Evolutionary conservation across 2,113 vertebrate species (phyloP), one percentile per base, ranked within the genome.

Genomic region (Rana temporaria): DNA sequence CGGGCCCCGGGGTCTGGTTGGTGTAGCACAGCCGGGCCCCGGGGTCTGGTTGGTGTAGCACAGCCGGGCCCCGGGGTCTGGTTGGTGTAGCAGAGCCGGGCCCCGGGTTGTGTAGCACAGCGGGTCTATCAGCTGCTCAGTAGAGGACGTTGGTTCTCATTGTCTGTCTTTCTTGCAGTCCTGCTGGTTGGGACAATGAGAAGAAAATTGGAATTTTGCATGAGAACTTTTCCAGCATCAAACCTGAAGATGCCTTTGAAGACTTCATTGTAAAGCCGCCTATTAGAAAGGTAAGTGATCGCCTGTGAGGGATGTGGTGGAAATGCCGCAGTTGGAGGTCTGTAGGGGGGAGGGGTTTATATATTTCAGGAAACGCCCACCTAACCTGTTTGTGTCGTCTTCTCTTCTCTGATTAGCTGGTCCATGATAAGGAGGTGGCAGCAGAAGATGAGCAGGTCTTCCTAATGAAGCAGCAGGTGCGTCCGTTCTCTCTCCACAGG

Each of bases 201-300:
- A 99, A 99, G 90, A 99, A 99, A 92, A 98, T 99, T 88, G 95
- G 93, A 62, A 99, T 99, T 92, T 94, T 99, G 87, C 96, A 99
- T 57, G 98, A 99, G 93, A 99, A 99, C 89, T 92, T 99, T 67
- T 92, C 95, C 84, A 95, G 95, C 26, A 95, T 98, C 81, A 94
- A 96, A 91, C 94, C 97, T 69, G 97, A 97, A 85, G 97, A 98
- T 92, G 89, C 92, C 2, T 99, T 98, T 87, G 97, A 99, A 88
- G 96, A 98, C 85, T 97, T 99, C 87, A 95, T 99, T 86, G 92
- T 93, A 64, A 96, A 96, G 82, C 97, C 97, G 82, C 96, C 97
- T 79, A 89, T 98, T 81, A 93, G 98, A 92, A 99, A 99, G 96
- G 98, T 99, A 94, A 73, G 65, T n/a, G 18, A 48, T 8, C 9